phyloP scores from a whole-genome alignment of 2,888 invertebrate genomes.

The Nysson spinosus region DNA sequence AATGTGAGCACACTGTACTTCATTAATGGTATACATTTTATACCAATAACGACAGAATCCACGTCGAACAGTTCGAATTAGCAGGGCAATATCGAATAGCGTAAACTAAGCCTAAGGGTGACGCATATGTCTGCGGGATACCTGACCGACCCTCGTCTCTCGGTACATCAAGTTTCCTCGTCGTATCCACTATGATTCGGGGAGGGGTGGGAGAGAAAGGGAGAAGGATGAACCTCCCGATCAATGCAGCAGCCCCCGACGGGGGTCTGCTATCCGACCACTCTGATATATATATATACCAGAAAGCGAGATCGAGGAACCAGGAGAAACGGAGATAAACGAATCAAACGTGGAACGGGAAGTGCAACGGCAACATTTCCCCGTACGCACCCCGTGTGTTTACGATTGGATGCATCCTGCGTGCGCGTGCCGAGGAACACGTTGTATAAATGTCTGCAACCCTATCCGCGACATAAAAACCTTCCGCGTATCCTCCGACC shows the following conservation, averaged over 20 bases:
- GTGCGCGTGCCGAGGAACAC: constrained; percentile 28
- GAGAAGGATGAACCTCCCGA: constrained; percentile 67
- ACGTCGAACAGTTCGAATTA: neutral
- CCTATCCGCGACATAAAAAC: too few species aligned
- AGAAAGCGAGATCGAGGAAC: constrained; percentile 3
- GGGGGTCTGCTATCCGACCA: constrained; percentile 47
- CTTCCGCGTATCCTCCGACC: too few species aligned
- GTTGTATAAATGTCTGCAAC: too few species aligned
- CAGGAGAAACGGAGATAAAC: neutral
- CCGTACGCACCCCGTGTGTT: too few species aligned
- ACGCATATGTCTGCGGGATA: constrained; percentile 43
- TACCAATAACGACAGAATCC: too few species aligned
- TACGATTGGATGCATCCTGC: constrained; percentile 36
- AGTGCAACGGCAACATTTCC: neutral
- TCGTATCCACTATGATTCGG: constrained; percentile 38
- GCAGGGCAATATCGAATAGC: constrained; percentile 26
- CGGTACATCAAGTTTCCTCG: constrained; percentile 14
- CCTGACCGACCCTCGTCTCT: constrained; percentile 20
- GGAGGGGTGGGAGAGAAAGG: constrained; percentile 16
- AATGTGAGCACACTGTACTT: too few species aligned
- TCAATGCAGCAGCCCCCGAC: constrained; percentile 72
- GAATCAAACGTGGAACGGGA: neutral
- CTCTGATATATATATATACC: constrained; percentile 16
- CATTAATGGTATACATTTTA: too few species aligned
- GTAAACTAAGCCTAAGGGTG: constrained; percentile 48